phyloP scores from a whole-genome alignment of 2,888 invertebrate species.

The Agrochola circellaris region DNA sequence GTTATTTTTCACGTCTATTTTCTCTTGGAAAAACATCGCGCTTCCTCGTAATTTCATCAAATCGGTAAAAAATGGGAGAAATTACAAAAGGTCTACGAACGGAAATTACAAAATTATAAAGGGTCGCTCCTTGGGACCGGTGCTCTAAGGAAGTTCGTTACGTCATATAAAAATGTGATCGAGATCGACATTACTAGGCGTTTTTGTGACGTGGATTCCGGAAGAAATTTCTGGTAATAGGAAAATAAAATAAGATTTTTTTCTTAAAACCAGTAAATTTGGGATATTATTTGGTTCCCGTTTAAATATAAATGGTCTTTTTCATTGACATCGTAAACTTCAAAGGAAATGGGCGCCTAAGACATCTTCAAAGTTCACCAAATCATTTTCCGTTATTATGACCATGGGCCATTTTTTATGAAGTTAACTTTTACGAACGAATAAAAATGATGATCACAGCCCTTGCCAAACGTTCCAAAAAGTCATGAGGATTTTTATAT shows the following conservation, averaged over 20 bases:
- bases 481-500: neutral
- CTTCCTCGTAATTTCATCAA: slow-evolving; percentile 45
- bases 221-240: slow-evolving; percentile 19
- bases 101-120: slow-evolving; percentile 63
- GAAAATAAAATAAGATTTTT: slow-evolving; percentile 16
- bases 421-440: slow-evolving; percentile 13
- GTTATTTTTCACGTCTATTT: slow-evolving; percentile 24
- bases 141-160: slow-evolving; percentile 53
- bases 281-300: neutral
- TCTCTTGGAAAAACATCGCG: slow-evolving; percentile 36
- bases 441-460: slow-evolving; percentile 27
- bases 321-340: slow-evolving; percentile 2
- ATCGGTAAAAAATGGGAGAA: slow-evolving; percentile 52
- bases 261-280: neutral
- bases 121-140: slow-evolving; percentile 33
- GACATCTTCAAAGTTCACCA: neutral
- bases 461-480: neutral
- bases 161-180: slow-evolving; percentile 58
- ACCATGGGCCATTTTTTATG: slow-evolving; percentile 12
- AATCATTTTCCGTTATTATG: slow-evolving; percentile 9
- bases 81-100: slow-evolving; percentile 58
- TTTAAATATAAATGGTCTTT: neutral
- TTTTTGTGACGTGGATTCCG: slow-evolving; percentile 45
- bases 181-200: slow-evolving; percentile 43
- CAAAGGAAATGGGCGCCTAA: neutral